A percentile compares a stretch with the other conserved stretches of the same genome.
These are phyloP conservation scores for Caenorhabditis sp. DNA, from an alignment of 2,888 invertebrate genomes.

Conservation along the genomic window DNA sequence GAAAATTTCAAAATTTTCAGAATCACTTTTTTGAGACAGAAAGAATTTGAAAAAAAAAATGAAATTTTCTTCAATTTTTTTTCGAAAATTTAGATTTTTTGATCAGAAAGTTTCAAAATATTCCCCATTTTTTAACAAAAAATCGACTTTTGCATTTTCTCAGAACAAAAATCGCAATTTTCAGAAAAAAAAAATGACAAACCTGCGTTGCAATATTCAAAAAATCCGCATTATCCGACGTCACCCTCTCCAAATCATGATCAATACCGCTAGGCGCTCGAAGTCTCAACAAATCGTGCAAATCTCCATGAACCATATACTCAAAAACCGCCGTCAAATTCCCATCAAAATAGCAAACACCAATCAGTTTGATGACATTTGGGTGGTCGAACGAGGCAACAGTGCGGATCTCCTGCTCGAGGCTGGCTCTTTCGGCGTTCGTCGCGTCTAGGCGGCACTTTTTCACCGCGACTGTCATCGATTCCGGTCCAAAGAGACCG, in stretches of 20 bases:
- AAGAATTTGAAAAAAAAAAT: too few species aligned
- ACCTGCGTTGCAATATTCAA: constrained; percentile 82
- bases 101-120: too few species aligned
- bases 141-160: too few species aligned
- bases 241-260: constrained; percentile 76
- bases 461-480: constrained; percentile 51
- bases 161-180: not conserved
- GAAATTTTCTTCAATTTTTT: too few species aligned
- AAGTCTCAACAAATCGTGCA: constrained; percentile 91
- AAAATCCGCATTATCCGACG: constrained; percentile 78
- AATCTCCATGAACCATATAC: constrained; percentile 79
- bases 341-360: constrained; percentile 47
- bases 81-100: too few species aligned
- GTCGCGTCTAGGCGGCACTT: constrained; percentile 42
- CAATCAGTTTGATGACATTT: constrained; percentile 89
- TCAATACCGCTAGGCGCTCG: constrained; percentile 83
- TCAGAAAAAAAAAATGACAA: constrained; percentile 12
- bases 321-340: constrained; percentile 44
- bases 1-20: too few species aligned
- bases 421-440: constrained; percentile 36
- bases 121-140: too few species aligned
- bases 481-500: constrained; percentile 38
- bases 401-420: constrained; percentile 53
- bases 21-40: too few species aligned
- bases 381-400: constrained; percentile 93